Evolutionary conservation across 1,140 invertebrate genomes (phyloP).

Genomic region (Monomorium pharaonis): DNA sequence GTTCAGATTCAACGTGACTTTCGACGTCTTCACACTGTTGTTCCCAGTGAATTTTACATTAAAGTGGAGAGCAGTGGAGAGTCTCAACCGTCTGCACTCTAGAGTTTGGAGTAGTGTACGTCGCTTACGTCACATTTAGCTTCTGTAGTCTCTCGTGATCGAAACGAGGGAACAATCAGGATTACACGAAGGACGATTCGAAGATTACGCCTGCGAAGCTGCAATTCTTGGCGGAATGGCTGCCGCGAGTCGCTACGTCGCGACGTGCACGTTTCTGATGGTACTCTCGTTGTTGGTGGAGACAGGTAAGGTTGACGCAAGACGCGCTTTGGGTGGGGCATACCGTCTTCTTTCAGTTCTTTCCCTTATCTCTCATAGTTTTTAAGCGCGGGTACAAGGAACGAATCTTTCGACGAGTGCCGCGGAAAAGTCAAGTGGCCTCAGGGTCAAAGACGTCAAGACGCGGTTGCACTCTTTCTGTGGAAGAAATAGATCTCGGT

Average conservation of each 20-base stretch:
- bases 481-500: not conserved
- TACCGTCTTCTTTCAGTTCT: not conserved
- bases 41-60: not conserved
- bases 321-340: slow-evolving; percentile 68
- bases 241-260: not conserved
- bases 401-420: not conserved
- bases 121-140: not conserved
- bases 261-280: slow-evolving; percentile 34
- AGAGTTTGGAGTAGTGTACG: not conserved
- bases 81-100: too few relatives aligned
- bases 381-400: not conserved
- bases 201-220: not conserved
- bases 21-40: not conserved
- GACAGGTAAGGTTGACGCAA: slow-evolving; percentile 69
- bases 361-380: not conserved
- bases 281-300: slow-evolving; percentile 53
- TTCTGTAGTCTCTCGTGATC: not conserved
- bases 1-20: not conserved
- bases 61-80: not conserved
- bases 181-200: not conserved
- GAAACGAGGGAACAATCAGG: not conserved
- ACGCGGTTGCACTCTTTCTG: not conserved
- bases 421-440: not conserved
- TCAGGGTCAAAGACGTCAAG: not conserved
- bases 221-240: slow-evolving; percentile 52